phyloP scores from a whole-genome alignment of 2,888 invertebrate genomes.

The Smittia sp. region DNA sequence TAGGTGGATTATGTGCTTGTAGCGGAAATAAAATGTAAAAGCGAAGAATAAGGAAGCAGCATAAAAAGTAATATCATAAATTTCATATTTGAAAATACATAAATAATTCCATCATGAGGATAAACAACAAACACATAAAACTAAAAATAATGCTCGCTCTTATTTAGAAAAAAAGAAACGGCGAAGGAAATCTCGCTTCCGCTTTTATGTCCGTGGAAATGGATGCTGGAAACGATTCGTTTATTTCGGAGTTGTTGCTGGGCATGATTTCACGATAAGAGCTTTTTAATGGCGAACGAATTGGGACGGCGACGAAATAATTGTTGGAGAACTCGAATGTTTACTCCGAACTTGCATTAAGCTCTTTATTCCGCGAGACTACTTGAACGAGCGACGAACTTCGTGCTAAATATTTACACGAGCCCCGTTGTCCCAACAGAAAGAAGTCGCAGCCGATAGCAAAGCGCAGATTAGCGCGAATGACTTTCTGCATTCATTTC shows the following conservation, averaged over 20 bases:
- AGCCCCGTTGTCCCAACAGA: neutral
- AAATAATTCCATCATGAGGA: constrained; percentile 39
- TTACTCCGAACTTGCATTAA: neutral
- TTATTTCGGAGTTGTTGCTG: neutral
- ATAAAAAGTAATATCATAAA: constrained; percentile 41
- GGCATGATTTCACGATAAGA: neutral
- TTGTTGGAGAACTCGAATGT: neutral
- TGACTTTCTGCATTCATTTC: neutral
- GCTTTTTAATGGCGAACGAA: constrained; percentile 3
- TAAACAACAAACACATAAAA: constrained; percentile 40
- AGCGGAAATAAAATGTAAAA: constrained; percentile 23
- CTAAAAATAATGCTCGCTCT: constrained; percentile 39
- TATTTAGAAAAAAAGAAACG: constrained; percentile 17
- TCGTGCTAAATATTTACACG: constrained; percentile 33
- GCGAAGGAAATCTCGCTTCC: neutral
- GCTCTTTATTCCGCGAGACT: neutral
- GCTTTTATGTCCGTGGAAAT: constrained; percentile 3
- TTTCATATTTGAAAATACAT: constrained; percentile 41
- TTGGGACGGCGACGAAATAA: neutral
- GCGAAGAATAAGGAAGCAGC: constrained; percentile 26
- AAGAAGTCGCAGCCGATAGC: neutral
- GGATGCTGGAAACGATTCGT: neutral
- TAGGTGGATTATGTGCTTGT: constrained; percentile 28
- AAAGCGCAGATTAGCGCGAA: neutral
- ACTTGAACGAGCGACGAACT: constrained; percentile 34